Percentiles rank a stretch among this genome's conserved stretches.
Evolutionary conservation across 2,113 vertebrate species (phyloP).

Genomic region (Carassius gibelio): DNA sequence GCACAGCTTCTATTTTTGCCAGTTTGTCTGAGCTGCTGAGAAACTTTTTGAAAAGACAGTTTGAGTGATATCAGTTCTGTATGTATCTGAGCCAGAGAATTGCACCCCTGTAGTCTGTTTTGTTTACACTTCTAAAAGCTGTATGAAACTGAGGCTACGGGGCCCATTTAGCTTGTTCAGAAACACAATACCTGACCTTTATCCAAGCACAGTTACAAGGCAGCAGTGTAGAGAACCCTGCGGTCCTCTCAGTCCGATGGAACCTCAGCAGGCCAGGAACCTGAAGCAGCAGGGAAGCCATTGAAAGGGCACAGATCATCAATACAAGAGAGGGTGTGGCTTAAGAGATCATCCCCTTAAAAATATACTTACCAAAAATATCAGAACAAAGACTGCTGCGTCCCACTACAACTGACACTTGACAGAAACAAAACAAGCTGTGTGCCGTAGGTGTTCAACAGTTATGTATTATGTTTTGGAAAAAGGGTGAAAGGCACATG

Average conservation of each 20-base stretch:
- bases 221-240: conserved; percentile 66
- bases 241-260: conserved; percentile 65
- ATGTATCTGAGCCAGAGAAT: conserved; percentile 10
- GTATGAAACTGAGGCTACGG: conserved; percentile 12
- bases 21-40: not conserved
- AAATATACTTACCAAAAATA: not conserved
- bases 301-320: conserved; percentile 73
- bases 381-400: not conserved
- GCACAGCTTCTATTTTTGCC: not conserved
- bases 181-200: conserved; percentile 72
- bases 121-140: conserved; percentile 30
- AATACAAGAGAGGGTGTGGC: conserved; percentile 72
- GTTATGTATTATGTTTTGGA: not conserved
- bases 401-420: not conserved
- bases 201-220: conserved; percentile 66
- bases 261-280: conserved; percentile 68
- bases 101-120: conserved; percentile 19
- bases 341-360: conserved; percentile 61
- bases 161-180: conserved; percentile 36
- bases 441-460: not conserved
- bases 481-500: not conserved
- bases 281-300: conserved; percentile 60
- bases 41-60: conserved; percentile 38
- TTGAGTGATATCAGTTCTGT: conserved; percentile 19
- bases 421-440: not conserved